Evolutionary conservation across 2,797 vertebrate genomes (phyloP), one percentile per base, ranked within the genome.

Genomic region (Enteromius trimaculatus): DNA sequence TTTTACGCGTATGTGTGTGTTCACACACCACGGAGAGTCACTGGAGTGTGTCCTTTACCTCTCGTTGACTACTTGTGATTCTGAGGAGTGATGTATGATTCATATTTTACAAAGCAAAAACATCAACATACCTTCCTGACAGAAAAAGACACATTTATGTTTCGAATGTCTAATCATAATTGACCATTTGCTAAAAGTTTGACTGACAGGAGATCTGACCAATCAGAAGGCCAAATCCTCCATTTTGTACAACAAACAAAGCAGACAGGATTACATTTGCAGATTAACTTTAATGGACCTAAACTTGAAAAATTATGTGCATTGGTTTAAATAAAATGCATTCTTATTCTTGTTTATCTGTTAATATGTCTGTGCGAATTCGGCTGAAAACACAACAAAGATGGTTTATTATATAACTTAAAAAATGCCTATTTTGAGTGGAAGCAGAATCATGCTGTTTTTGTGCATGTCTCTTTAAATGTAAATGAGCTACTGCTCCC

Each of bases 31-130:
- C 51, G 0, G 64, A 77, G 13, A 82, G 47, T 83, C 53, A 74
- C 76, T 81, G 66, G 42, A 85, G 44, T 79, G 81, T 82, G 55
- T 84, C 84, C 58, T 29, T 58, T 71, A 16, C 69, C 58, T 85
- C 42, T 82, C 66, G 80, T 60, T 11, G 14, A 19, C 81, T 77
- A 62, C 51, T 60, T 81, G 77, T 81, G 42, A 81, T 72, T 72
- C 29, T 34, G 29, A 17, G 53, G 26, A 72, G 21, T 1, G 6
- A 51, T 4, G 0, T 11, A 14, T 37, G 68, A 23, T 62, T 47
- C 7, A 6, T 47, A 62, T 72, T 72, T 58, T 23, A 72, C 17
- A 72, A 80, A 47, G 2, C 68, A 44, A 80, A 31, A 44, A 55
- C 6, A 44, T 29, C 4, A 71, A 62, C 37, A 71, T 44, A 16